Evolutionary conservation across 2,888 invertebrate species (phyloP).

Genomic region (Dicyrtomina minuta): DNA sequence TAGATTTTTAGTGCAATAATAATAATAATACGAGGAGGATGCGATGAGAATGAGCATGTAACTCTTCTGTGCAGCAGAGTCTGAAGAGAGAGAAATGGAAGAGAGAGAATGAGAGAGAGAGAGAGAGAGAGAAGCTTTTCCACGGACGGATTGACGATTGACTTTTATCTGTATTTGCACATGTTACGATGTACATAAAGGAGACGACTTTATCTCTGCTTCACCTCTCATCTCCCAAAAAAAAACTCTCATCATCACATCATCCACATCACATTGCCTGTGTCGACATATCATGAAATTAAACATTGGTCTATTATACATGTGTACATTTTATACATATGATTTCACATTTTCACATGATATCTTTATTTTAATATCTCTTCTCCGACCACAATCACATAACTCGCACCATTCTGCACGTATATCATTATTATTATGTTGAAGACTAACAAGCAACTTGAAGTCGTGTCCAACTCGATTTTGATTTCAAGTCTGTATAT

Average conservation of each 20-base stretch:
- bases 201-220: neutral
- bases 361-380: conserved; percentile 13
- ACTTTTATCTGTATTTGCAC: conserved; percentile 28
- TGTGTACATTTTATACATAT: neutral
- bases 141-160: conserved; percentile 6
- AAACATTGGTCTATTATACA: no score
- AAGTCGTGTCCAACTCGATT: no score
- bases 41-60: no score
- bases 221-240: conserved; percentile 19
- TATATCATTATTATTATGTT: neutral
- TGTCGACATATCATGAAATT: neutral
- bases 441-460: neutral
- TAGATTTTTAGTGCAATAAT: no score
- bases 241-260: conserved; percentile 15
- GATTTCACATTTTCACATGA: neutral
- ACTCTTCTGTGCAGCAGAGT: neutral
- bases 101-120: conserved; percentile 8
- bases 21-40: no score
- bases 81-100: neutral
- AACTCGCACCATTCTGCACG: neutral
- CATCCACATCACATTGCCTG: neutral
- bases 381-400: no score
- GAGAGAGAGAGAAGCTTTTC: conserved; percentile 1
- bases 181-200: neutral
- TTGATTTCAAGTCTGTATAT: no score